A percentile compares a stretch with the other conserved stretches of the same genome.
Evolutionary conservation across 2,113 vertebrate genomes (phyloP).

Genomic region (Isurus oxyrinchus): DNA sequence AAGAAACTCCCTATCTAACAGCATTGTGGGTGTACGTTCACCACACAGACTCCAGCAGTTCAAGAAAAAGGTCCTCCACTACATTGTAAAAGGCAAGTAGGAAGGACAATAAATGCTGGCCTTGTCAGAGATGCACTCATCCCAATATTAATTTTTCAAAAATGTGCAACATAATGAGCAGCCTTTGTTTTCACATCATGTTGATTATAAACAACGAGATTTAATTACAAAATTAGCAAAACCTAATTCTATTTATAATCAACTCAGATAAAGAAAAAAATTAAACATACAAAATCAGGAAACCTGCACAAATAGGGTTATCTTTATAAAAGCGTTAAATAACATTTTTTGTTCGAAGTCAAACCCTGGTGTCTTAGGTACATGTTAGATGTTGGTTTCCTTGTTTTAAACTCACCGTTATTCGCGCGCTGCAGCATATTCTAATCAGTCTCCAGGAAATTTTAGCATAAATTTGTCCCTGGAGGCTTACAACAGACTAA

Average conservation of each 20-base stretch:
- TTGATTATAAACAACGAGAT: background rate
- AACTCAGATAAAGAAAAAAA: background rate
- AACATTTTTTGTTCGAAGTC: background rate
- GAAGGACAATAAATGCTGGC: background rate
- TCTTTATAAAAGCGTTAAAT: background rate
- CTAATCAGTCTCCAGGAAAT: background rate
- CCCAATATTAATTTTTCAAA: background rate
- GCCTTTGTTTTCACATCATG: background rate
- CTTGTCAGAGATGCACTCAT: background rate
- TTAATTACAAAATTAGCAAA: background rate
- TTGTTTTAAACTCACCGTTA: background rate
- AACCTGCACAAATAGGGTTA: background rate
- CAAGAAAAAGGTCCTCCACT: background rate
- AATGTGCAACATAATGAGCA: too few species aligned
- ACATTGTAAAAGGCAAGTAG: background rate
- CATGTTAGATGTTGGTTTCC: background rate
- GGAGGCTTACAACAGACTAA: background rate
- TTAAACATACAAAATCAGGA: background rate
- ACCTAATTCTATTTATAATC: background rate
- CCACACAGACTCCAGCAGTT: background rate
- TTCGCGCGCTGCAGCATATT: background rate
- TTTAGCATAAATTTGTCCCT: background rate
- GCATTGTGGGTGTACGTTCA: background rate
- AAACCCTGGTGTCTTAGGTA: background rate
- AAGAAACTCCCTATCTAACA: too few species aligned